Conservation (phyloP, 2,113 vertebrate genomes). For the Chaenogobius annularis region DNA sequence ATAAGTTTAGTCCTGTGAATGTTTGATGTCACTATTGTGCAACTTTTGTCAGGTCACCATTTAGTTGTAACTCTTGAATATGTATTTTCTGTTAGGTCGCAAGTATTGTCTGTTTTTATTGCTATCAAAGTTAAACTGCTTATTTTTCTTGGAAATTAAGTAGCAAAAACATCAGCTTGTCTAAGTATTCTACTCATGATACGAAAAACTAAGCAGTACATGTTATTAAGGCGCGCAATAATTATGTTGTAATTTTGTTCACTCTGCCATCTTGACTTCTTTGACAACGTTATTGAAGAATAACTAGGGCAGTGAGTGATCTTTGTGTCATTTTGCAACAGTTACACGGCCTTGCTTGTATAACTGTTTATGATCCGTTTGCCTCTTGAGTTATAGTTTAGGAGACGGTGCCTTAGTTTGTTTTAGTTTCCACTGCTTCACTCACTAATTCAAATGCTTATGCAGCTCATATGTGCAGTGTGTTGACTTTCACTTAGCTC, state of each 20-base stretch:
- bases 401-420: background rate
- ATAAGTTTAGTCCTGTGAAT: no score
- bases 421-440: constrained; percentile 3
- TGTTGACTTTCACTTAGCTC: constrained; percentile 41
- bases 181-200: background rate
- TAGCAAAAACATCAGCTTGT: background rate
- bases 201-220: background rate
- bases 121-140: background rate
- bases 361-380: background rate
- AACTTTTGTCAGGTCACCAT: background rate
- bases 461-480: constrained; percentile 14
- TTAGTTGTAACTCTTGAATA: background rate
- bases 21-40: background rate
- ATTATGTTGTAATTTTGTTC: background rate
- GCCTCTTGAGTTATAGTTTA: background rate
- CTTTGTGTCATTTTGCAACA: background rate
- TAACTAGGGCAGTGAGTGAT: constrained; percentile 5
- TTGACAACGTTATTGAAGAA: background rate
- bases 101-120: background rate
- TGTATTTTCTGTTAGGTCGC: background rate
- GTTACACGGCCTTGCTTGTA: background rate
- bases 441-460: constrained; percentile 21
- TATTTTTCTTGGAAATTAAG: background rate
- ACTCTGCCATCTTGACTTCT: background rate
- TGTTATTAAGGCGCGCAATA: background rate